Conservation (phyloP, 2,888 invertebrate species). For the Phyllotreta striolata region DNA sequence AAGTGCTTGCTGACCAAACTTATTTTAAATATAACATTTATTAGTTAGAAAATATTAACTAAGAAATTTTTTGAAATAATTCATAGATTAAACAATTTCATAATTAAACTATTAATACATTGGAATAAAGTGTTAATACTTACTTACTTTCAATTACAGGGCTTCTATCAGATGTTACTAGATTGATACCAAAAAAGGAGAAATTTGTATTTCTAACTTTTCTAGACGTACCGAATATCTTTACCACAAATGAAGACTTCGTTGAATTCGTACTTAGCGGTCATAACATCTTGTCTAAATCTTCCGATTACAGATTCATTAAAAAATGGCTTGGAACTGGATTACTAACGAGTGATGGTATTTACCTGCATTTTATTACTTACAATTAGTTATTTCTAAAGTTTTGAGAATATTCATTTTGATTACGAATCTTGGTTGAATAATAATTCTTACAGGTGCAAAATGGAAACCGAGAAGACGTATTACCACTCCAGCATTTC, state of each 20-base stretch:
- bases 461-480: conserved; percentile 75
- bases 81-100: no score
- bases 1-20: conserved; percentile 12
- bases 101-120: no score
- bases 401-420: not conserved
- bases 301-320: conserved; percentile 53
- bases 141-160: conserved; percentile 33
- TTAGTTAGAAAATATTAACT: conserved; percentile 2
- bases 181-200: conserved; percentile 36
- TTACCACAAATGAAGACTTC: conserved; percentile 43
- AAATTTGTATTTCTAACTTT: conserved; percentile 37
- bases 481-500: conserved; percentile 80
- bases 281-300: conserved; percentile 52
- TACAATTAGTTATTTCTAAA: conserved; percentile 5
- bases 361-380: conserved; percentile 14
- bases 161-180: conserved; percentile 26
- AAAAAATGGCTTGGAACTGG: conserved; percentile 57
- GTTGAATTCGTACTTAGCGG: conserved; percentile 52
- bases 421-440: not conserved
- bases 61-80: not conserved
- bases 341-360: conserved; percentile 56
- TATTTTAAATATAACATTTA: not conserved
- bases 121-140: no score
- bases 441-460: conserved; percentile 48
- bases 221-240: conserved; percentile 27